Conservation (phyloP, 2,888 invertebrate genomes). For the Zonitis immaculata region DNA sequence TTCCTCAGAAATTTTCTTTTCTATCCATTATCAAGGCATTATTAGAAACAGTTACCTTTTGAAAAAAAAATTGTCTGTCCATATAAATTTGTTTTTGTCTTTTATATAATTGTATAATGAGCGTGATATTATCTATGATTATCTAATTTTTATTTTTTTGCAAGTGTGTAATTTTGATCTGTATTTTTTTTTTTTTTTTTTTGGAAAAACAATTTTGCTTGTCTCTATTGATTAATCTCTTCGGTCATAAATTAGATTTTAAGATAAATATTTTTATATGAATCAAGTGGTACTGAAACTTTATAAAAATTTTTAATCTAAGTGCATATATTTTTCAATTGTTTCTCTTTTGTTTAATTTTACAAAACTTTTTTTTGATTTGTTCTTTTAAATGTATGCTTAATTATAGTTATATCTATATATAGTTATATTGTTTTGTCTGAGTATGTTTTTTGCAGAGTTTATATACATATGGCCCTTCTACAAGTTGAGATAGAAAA, state of each 20-base stretch:
- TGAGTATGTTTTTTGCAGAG: neutral
- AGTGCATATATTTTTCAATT: neutral
- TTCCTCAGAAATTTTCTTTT: too few species aligned
- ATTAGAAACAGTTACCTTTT: neutral
- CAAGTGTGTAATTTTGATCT: neutral
- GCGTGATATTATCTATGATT: neutral
- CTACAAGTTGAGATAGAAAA: neutral
- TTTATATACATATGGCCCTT: neutral
- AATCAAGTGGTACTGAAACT: neutral
- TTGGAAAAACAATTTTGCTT: too few species aligned
- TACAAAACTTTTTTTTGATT: neutral
- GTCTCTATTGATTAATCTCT: neutral
- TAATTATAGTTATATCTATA: neutral
- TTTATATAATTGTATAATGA: neutral
- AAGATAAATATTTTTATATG: constrained; percentile 1
- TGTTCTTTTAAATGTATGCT: neutral
- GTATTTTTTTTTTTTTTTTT: neutral
- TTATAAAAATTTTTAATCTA: neutral
- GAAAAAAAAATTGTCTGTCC: too few species aligned
- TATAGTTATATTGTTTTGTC: neutral
- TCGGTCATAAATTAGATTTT: neutral
- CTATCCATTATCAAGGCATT: neutral
- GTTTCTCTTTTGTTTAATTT: neutral
- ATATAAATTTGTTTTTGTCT: neutral
- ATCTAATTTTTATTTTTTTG: too few species aligned